Percentiles rank a stretch among this genome's conserved stretches.
These are phyloP conservation scores for Coptodon rendalli DNA, from an alignment of 2,113 vertebrate species.

Conservation along the genomic window DNA sequence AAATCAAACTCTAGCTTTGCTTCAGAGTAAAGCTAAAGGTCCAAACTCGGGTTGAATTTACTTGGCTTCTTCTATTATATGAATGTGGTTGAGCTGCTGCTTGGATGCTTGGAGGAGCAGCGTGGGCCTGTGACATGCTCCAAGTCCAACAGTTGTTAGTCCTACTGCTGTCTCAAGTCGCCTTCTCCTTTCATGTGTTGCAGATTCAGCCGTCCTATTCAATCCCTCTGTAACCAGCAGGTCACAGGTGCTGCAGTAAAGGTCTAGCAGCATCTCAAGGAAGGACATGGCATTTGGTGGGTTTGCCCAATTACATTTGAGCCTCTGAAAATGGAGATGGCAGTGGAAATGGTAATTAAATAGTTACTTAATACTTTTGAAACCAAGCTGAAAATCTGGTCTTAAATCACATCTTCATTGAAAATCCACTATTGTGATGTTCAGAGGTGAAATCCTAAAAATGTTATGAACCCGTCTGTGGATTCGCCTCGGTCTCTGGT, in stretches of 20 bases:
- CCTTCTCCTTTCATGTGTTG: not conserved
- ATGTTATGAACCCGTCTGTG: fast-evolving
- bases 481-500: not conserved
- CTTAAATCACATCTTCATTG: not conserved
- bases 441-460: not conserved
- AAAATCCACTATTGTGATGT: not conserved
- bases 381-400: not conserved
- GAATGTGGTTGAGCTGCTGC: not conserved
- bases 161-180: not conserved
- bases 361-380: not conserved
- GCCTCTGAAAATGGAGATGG: not conserved
- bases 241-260: not conserved
- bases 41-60: fast-evolving
- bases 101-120: not conserved
- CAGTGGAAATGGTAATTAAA: not conserved
- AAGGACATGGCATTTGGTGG: not conserved
- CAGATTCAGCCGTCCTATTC: not conserved
- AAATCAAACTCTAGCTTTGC: not conserved
- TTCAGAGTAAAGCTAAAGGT: not conserved
- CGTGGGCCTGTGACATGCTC: fast-evolving
- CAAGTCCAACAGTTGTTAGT: not conserved
- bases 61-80: not conserved
- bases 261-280: not conserved
- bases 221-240: not conserved
- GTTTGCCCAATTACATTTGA: not conserved